Percentiles rank a stretch among this genome's conserved stretches.
Conservation (phyloP, 2,113 vertebrate genomes). For the Ginglymostoma cirratum region DNA sequence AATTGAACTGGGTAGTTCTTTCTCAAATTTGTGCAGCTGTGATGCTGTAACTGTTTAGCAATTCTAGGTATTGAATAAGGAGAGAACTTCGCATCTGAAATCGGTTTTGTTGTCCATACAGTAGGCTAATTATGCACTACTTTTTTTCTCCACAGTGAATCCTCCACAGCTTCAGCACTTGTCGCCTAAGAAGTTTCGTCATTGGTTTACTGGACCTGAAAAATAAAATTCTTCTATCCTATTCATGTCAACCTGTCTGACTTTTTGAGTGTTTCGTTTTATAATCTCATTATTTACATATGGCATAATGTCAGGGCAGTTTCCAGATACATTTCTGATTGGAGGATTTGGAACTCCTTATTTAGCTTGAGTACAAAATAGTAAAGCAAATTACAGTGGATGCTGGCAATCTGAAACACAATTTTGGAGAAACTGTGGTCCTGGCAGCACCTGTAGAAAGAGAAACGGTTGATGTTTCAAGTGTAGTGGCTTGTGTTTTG, state of each 20-base stretch:
- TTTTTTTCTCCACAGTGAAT: slow-evolving; percentile 71
- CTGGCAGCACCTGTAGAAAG: no score
- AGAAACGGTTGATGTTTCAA: no score
- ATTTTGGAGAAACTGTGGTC: no score
- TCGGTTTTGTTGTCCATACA: background rate
- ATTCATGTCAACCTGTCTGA: background rate
- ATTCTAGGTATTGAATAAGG: background rate
- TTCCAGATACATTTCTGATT: no score
- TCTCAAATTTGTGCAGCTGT: background rate
- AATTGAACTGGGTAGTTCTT: background rate
- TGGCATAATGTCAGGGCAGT: no score
- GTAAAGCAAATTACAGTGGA: no score
- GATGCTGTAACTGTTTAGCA: background rate
- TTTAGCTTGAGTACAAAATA: no score
- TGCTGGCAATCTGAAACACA: no score
- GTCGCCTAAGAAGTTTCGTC: slow-evolving; percentile 72
- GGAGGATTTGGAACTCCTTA: no score
- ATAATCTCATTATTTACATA: no score
- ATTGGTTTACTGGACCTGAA: slow-evolving; percentile 22
- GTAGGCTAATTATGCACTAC: background rate
- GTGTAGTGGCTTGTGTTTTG: no score
- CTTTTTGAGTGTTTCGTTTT: background rate
- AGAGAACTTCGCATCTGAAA: background rate
- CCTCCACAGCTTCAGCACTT: slow-evolving; percentile 95
- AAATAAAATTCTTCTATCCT: background rate